Evolutionary conservation across 2,113 vertebrate species (phyloP), one percentile per base, ranked within the genome.

Genomic region (Gambusia holbrooki): DNA sequence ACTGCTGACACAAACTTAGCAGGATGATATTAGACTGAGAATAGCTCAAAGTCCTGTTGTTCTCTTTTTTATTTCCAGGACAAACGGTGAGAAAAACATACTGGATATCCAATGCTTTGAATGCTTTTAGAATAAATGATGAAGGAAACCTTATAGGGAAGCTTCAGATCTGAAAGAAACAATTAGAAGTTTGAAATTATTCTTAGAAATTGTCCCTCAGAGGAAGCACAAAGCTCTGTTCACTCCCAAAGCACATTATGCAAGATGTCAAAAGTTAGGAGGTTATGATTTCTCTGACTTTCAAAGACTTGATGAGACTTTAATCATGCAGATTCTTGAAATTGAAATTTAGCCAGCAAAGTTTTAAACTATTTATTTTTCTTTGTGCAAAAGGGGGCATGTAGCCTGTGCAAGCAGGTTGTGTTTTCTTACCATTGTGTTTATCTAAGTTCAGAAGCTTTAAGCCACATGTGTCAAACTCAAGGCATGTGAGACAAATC

Each of bases 11-110:
- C 32, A 76, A 63, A 81, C 68, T 67, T 54, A 40, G 42, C 28
- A 27, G 69, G 42, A 76, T 76, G 74, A 70, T 74, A 79, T 80
- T 62, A 74, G 45, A 76, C 62, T 0, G 22, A 83, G 4, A 66
- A 63, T 42, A 42, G 40, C 33, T 28, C 45, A 22, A 5, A 30
- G 28, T 29, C 13, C 61, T 30, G 61, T 62, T 45, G 13, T 48
- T 48, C 45, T 48, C 45, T 19, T 48, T 48, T 48, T 19, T 48
- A 19, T 17, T 19, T 62, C 40, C 30, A 4, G 30, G 32, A 19
- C n/a, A 54, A 5, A 30, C 30, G 45, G 42, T 66, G 28, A 54
- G 40, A 13, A 2, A 42, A 42, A 42, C 40, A 42, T 15, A 4
- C 40, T 42, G 40, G 40, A 42, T 42, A 15, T 13, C 3, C 2